Conservation (phyloP, 2,113 vertebrate genomes). For the Larimichthys polyactis region DNA sequence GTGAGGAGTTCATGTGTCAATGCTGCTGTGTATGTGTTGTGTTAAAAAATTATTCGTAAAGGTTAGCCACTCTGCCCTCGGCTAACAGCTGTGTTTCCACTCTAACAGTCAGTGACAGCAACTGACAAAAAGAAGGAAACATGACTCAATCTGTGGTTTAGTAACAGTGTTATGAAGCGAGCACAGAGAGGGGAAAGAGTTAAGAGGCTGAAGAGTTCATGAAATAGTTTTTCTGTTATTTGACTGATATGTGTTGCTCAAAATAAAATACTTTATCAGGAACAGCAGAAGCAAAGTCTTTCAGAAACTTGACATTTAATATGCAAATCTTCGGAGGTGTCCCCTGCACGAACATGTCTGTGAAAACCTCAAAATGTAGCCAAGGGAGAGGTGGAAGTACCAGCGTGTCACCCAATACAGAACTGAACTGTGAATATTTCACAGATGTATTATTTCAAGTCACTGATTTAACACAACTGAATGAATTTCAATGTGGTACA, state of each 20-base stretch:
- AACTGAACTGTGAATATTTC: too few species aligned
- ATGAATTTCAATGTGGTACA: too few species aligned
- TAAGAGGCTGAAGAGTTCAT: not conserved
- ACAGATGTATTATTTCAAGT: too few species aligned
- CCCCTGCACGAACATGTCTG: not conserved
- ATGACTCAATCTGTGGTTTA: constrained; percentile 25
- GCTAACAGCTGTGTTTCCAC: constrained; percentile 41
- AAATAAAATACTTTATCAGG: too few species aligned
- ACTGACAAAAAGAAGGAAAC: constrained; percentile 28
- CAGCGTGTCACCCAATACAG: too few species aligned
- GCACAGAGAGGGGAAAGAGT: not conserved
- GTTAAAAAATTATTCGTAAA: not conserved
- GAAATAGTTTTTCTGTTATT: not conserved
- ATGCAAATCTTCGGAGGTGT: too few species aligned
- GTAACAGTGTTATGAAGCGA: not conserved
- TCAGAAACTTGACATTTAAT: too few species aligned
- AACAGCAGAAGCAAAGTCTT: too few species aligned
- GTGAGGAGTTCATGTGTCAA: not conserved
- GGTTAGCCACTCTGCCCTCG: not conserved
- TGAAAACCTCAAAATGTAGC: not conserved
- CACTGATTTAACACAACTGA: too few species aligned
- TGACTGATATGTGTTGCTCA: too few species aligned
- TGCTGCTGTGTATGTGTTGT: not conserved
- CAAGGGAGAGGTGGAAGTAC: not conserved
- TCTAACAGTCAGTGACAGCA: constrained; percentile 2